These are phyloP conservation scores for Pseudopleuronectes americanus DNA, from an alignment of 2,797 vertebrate species.

Conservation along the genomic window DNA sequence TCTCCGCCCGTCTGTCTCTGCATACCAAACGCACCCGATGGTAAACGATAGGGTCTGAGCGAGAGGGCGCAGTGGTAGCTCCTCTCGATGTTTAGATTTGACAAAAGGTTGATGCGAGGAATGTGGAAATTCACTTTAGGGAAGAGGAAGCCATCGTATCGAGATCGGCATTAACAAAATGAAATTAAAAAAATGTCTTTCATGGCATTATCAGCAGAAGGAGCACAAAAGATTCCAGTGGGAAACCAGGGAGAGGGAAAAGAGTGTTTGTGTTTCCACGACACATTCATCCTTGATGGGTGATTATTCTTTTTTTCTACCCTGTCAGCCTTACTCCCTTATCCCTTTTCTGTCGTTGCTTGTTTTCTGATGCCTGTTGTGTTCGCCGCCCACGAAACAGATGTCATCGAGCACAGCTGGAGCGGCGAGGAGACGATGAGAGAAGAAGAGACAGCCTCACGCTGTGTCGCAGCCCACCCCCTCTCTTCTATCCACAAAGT, in stretches of 20 bases:
- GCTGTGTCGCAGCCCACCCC: constrained; percentile 55
- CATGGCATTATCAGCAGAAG: constrained; percentile 23
- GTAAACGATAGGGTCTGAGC: constrained; percentile 55
- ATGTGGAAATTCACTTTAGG: constrained; percentile 46
- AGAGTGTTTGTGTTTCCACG: constrained; percentile 48
- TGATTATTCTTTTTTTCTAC: constrained; percentile 48
- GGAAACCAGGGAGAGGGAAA: constrained; percentile 30
- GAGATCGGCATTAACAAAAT: constrained; percentile 34
- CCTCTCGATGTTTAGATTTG: constrained; percentile 60
- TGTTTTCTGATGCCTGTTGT: constrained; percentile 67
- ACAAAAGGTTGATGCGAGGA: constrained; percentile 37
- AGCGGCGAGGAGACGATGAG: constrained; percentile 55
- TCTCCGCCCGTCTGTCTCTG: constrained; percentile 40
- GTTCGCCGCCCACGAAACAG: constrained; percentile 69
- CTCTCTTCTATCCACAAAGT: constrained; percentile 38
- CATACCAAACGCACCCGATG: constrained; percentile 58
- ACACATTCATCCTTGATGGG: constrained; percentile 55
- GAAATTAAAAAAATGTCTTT: constrained; percentile 10
- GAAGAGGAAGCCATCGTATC: constrained; percentile 34
- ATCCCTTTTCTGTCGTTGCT: constrained; percentile 41
- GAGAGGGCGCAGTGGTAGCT: constrained; percentile 39
- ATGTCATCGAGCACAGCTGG: constrained; percentile 76
- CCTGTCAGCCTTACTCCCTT: constrained; percentile 56
- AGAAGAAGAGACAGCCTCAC: constrained; percentile 54
- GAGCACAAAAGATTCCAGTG: constrained; percentile 31